These are phyloP conservation scores for Margarornis squamiger DNA, from an alignment of 2,797 vertebrate species.

Conservation along the genomic window DNA sequence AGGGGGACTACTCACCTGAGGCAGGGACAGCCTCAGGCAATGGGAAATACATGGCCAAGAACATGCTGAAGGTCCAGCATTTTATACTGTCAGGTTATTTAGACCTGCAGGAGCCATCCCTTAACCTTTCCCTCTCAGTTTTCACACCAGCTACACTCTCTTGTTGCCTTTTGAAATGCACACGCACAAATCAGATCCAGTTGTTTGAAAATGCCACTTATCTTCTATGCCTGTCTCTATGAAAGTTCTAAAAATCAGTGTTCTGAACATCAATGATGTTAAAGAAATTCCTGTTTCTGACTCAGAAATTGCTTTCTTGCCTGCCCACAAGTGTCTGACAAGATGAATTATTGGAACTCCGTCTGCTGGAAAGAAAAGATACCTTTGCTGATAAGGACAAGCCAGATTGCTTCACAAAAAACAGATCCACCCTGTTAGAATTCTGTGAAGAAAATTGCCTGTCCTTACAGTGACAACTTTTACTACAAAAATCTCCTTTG, in stretches of 20 bases:
- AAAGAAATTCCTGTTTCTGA: background rate
- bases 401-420: background rate
- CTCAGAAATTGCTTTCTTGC: background rate
- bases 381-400: background rate
- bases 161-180: background rate
- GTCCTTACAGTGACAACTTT: background rate
- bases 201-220: background rate
- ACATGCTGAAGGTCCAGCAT: background rate
- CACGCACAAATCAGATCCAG: background rate
- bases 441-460: background rate
- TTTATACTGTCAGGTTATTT: background rate
- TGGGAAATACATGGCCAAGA: background rate
- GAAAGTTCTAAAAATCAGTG: background rate
- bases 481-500: background rate
- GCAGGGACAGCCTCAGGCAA: background rate
- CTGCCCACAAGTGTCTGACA: background rate
- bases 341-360: background rate
- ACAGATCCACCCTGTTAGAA: background rate
- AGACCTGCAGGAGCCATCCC: background rate
- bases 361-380: background rate
- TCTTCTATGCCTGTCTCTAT: background rate
- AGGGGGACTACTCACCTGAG: background rate
- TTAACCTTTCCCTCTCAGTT: background rate
- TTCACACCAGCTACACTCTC: background rate
- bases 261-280: background rate